Percentiles rank a stretch among this genome's conserved stretches.
Conservation (phyloP, 1,140 invertebrate genomes). For the Pseudomyrmex concolor region DNA sequence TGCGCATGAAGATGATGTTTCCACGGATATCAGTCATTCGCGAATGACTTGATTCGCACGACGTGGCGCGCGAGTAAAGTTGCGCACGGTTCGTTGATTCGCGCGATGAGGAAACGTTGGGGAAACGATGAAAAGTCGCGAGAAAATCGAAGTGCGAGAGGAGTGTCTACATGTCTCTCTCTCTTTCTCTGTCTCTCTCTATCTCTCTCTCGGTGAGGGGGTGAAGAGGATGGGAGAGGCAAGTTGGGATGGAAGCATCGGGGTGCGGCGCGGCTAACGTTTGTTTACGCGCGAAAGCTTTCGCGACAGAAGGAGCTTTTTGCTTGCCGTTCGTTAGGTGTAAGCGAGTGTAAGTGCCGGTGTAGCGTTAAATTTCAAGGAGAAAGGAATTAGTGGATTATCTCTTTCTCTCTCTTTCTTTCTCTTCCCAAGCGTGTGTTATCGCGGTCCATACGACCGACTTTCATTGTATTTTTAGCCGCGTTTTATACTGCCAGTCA, state of each 20-base stretch:
- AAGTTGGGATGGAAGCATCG: slow-evolving; percentile 40
- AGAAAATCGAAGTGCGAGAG: slow-evolving; percentile 31
- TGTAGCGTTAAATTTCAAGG: slow-evolving; percentile 35
- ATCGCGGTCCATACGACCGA: not conserved
- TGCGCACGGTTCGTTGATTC: slow-evolving; percentile 44
- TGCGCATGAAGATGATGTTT: slow-evolving; percentile 3
- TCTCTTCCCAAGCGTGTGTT: not conserved
- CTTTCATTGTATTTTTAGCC: not conserved
- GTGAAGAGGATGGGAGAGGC: slow-evolving; percentile 9
- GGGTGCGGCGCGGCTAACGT: slow-evolving; percentile 37
- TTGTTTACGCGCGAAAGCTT: slow-evolving; percentile 55
- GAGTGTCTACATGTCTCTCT: slow-evolving; percentile 5
- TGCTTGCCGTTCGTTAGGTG: slow-evolving; percentile 16
- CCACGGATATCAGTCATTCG: slow-evolving; percentile 16
- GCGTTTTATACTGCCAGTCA: not conserved
- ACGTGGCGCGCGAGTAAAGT: slow-evolving; percentile 37
- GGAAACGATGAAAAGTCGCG: slow-evolving; percentile 48
- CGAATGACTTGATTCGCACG: slow-evolving; percentile 33
- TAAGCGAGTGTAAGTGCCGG: slow-evolving; percentile 6
- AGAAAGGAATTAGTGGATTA: slow-evolving; percentile 29
- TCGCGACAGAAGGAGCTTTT: slow-evolving; percentile 52
- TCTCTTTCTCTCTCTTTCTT: not conserved
- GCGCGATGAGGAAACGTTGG: slow-evolving; percentile 32
- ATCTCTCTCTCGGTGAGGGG: not conserved
- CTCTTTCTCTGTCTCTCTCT: too few species aligned